A percentile compares a stretch with the other conserved stretches of the same genome.
These are phyloP conservation scores for Morelia viridis DNA, from an alignment of 2,797 vertebrate species.

Conservation along the genomic window DNA sequence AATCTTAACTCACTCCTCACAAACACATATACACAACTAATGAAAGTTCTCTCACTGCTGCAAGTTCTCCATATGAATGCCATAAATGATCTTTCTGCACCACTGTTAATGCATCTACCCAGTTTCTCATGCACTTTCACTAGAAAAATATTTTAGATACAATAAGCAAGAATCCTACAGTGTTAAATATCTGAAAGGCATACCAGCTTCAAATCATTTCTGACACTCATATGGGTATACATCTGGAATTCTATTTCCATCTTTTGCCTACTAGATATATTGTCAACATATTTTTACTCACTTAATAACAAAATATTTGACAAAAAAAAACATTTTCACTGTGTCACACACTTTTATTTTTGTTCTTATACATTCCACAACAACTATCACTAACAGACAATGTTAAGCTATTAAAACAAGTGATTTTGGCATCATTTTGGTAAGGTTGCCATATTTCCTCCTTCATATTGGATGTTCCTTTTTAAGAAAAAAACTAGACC, in stretches of 20 bases:
- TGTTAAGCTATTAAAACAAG: not conserved
- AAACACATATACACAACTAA: not conserved
- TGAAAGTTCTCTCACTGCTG: not conserved
- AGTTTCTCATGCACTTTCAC: not conserved
- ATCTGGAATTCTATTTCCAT: not conserved
- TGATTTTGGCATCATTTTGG: not conserved
- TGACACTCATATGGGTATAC: not conserved
- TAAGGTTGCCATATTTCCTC: not conserved
- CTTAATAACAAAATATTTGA: not conserved
- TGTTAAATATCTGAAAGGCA: not conserved
- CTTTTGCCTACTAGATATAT: not conserved
- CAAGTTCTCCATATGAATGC: not conserved
- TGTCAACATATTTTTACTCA: not conserved
- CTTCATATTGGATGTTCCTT: not conserved
- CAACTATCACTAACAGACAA: not conserved
- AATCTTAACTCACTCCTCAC: not conserved
- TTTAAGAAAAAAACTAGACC: not conserved
- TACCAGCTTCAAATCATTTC: not conserved
- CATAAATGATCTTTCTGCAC: not conserved
- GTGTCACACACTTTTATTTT: not conserved
- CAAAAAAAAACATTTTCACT: not conserved
- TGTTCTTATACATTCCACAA: not conserved
- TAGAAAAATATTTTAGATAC: not conserved
- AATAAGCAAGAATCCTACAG: conserved; percentile 6
- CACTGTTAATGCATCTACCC: conserved; percentile 1